A percentile compares a stretch with the other conserved stretches of the same genome.
These are phyloP conservation scores for Archips crataeganus DNA, from an alignment of 2,888 invertebrate species.

Conservation along the genomic window DNA sequence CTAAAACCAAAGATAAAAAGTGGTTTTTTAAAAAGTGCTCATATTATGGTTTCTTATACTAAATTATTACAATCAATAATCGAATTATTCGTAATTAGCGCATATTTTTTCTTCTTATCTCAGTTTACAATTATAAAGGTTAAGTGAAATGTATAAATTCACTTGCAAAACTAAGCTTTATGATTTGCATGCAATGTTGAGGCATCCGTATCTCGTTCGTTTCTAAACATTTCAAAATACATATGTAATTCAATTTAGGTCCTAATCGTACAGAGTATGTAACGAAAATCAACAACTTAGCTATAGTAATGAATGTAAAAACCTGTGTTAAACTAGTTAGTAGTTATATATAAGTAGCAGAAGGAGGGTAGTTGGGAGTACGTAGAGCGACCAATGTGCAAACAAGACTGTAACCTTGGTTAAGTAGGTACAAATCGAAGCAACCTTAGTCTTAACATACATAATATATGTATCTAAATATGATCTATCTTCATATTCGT, in stretches of 20 bases:
- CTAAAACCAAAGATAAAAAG: slow-evolving; percentile 38
- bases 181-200: background rate
- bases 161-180: slow-evolving; percentile 1
- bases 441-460: slow-evolving; percentile 33
- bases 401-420: slow-evolving; percentile 78
- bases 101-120: background rate
- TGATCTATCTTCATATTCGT: slow-evolving; percentile 45
- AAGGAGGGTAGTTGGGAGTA: slow-evolving; percentile 42
- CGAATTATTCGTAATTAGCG: background rate
- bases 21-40: slow-evolving; percentile 13
- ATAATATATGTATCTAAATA: slow-evolving; percentile 38
- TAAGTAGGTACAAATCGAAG: slow-evolving; percentile 73
- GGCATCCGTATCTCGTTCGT: slow-evolving; percentile 7
- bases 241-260: background rate
- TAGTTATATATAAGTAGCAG: slow-evolving; percentile 45
- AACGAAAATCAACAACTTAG: slow-evolving; percentile 20
- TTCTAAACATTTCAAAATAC: background rate
- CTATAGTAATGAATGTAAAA: slow-evolving; percentile 39
- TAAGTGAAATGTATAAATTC: too few species aligned
- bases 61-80: background rate
- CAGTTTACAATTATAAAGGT: background rate
- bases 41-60: background rate
- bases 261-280: background rate
- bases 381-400: slow-evolving; percentile 76
- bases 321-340: slow-evolving; percentile 48